A percentile compares a stretch with the other conserved stretches of the same genome.
These are phyloP conservation scores for Athetis lepigone DNA, from an alignment of 2,888 invertebrate species.

Conservation along the genomic window DNA sequence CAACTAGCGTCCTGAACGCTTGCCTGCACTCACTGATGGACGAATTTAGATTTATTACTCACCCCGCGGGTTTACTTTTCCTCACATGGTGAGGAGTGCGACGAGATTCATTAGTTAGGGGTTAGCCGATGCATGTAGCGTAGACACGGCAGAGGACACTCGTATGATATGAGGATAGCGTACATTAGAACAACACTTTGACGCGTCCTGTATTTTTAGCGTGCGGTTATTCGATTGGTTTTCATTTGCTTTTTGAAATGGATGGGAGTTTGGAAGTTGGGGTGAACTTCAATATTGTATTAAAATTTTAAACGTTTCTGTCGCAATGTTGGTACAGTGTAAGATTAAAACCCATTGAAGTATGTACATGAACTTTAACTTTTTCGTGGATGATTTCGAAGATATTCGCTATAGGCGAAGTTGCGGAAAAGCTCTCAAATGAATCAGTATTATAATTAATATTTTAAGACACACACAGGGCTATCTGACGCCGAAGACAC, in stretches of 20 bases:
- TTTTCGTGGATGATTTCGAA: too few relatives aligned
- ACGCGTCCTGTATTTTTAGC: too few relatives aligned
- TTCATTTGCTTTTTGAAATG: not conserved
- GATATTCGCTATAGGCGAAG: too few relatives aligned
- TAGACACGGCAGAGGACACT: constrained; percentile 23
- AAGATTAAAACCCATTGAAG: too few relatives aligned
- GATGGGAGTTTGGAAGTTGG: not conserved
- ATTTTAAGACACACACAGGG: too few relatives aligned
- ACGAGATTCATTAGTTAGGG: constrained; percentile 69
- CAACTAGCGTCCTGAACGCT: constrained; percentile 66
- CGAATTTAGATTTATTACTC: constrained; percentile 81
- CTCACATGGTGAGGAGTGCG: constrained; percentile 62
- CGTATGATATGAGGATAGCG: constrained; percentile 6
- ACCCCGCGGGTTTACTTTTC: constrained; percentile 71
- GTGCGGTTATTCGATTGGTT: not conserved
- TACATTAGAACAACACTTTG: constrained; percentile 25
- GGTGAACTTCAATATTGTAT: too few relatives aligned
- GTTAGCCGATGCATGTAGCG: constrained; percentile 42
- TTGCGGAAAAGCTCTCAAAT: too few relatives aligned
- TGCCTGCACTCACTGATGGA: constrained; percentile 75
- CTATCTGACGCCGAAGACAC: too few relatives aligned
- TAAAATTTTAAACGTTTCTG: too few relatives aligned
- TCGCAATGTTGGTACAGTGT: too few relatives aligned
- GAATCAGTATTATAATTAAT: too few relatives aligned
- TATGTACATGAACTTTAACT: too few relatives aligned